Base-by-base conservation (phyloP, 2,797 vertebrate species). In the Sebastes dallii region DNA sequence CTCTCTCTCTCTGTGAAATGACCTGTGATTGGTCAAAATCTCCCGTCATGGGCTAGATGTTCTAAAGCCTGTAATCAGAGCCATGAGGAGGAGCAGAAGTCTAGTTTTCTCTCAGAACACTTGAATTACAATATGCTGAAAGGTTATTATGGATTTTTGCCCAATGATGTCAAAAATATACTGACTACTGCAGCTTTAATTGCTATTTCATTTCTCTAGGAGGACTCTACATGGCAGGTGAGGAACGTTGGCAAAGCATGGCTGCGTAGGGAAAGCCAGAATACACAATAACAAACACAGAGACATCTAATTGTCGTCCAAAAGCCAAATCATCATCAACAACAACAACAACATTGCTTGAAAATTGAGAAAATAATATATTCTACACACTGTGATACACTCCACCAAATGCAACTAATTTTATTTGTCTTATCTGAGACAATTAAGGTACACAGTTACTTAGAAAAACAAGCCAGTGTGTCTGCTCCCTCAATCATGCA, bases 401-500 rank as follows among this genome's bases (percentile, higher is more conserved):
- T 34, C 8, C 68, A 62, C 46, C 55, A 83, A 82, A 80, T 64
- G 74, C 13, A 75, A 70, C 25, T 18, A 4, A 66, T 70, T 78
- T 39, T 78, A 76, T 77, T 67, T 70, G 59, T 82, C 54, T 74
- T 59, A 74, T 84, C 85, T 85, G 59, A 78, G 32, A 78, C 62
- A 86, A 84, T 88, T 80, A 82, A 65, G 72, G 69, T 82, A 74
- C 83, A 92, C 56, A 84, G 75, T 82, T 80, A 66, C 54, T 75
- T 66, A 52, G 54, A 78, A 84, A 85, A 88, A 90, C 72, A 84
- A 89, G 66, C 81, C 78, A 86, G 84, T 86, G 70, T 81, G 80
- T 86, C 80, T 81, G 52, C 86, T 88, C 86, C 83, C 80, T 91
- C 77, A 61, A 62, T 87, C 80, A 82, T 73, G 79, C 75, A 86